These are phyloP conservation scores for Panurus biarmicus DNA, from an alignment of 2,113 vertebrate species.

Conservation along the genomic window DNA sequence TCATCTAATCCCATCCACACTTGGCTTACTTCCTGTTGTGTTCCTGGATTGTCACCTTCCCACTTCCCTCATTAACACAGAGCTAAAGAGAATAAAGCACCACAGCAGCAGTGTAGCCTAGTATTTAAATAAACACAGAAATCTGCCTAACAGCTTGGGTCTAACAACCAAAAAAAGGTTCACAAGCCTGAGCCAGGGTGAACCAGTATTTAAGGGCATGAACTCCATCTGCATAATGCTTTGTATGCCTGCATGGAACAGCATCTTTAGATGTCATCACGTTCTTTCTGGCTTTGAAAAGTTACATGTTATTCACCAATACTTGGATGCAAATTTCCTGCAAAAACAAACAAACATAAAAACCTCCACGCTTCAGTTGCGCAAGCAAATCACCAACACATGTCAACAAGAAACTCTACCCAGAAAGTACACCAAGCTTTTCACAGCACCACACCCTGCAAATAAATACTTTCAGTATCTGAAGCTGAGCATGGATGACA, in stretches of 20 bases:
- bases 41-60: background rate
- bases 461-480: background rate
- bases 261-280: background rate
- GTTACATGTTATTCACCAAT: background rate
- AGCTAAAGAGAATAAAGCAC: background rate
- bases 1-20: fast-evolving
- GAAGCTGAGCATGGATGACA: background rate
- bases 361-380: background rate
- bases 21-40: background rate
- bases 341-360: background rate
- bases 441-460: background rate
- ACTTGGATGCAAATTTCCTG: background rate
- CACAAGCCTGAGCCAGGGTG: background rate
- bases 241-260: background rate
- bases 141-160: background rate
- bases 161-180: background rate
- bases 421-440: background rate
- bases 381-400: background rate
- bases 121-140: background rate
- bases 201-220: background rate
- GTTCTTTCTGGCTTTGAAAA: background rate
- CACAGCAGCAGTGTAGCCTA: background rate
- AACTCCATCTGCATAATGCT: fast-evolving
- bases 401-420: background rate
- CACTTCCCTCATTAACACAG: background rate